Evolutionary conservation across 2,113 vertebrate species (phyloP).

Genomic region (Alexandromys fortis): DNA sequence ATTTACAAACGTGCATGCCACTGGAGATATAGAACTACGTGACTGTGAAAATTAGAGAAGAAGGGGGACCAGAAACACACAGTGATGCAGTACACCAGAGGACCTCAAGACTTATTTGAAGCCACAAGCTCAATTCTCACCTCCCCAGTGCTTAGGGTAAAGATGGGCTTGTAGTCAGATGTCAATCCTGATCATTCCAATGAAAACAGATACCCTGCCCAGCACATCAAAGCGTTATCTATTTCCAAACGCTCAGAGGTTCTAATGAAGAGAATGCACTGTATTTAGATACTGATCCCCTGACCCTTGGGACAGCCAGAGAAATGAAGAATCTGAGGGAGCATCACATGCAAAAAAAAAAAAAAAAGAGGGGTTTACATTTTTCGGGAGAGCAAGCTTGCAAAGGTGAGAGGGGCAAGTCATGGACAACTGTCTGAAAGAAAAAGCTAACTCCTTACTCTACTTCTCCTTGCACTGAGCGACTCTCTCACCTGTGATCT

Average conservation of each 20-base stretch:
- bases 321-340: neutral
- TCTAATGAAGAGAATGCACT: neutral
- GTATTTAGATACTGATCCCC: neutral
- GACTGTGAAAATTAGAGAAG: neutral
- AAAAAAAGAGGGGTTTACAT: neutral
- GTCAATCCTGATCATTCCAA: neutral
- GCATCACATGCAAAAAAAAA: neutral
- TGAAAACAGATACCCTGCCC: conserved; percentile 20
- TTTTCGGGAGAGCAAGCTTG: conserved; percentile 20
- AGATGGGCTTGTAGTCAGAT: neutral
- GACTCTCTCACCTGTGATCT: conserved; percentile 18
- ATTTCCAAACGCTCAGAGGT: neutral
- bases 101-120: neutral
- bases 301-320: neutral
- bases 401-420: neutral
- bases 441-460: neutral
- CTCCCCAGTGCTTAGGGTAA: neutral
- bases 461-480: neutral
- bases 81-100: neutral
- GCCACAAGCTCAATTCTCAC: neutral
- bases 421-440: neutral
- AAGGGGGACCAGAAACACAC: neutral
- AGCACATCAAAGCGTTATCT: conserved; percentile 3
- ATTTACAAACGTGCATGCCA: neutral
- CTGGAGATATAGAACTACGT: neutral